Conservation (phyloP, 2,888 invertebrate species). For the Phortica okadai region DNA sequence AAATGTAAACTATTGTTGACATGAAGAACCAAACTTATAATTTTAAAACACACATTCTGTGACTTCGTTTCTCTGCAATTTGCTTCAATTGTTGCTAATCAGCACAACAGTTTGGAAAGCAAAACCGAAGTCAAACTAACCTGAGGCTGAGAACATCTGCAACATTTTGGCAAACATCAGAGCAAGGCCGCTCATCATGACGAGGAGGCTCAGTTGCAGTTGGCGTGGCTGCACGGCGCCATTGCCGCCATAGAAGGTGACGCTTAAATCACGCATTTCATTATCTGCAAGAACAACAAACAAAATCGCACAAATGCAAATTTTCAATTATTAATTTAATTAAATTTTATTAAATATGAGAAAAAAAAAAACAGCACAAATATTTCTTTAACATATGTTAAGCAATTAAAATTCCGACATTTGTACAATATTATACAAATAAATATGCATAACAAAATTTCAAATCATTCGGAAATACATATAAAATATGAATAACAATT, state of each 20-base stretch:
- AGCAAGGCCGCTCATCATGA: conserved; percentile 29
- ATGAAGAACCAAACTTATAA: no score
- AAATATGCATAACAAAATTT: not conserved
- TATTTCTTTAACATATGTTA: conserved; percentile 40
- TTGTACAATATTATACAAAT: not conserved
- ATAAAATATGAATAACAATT: not conserved
- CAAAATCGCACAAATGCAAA: conserved; percentile 7
- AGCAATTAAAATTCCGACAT: conserved; percentile 25
- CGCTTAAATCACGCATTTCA: conserved; percentile 76
- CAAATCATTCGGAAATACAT: not conserved
- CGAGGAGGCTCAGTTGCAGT: conserved; percentile 41
- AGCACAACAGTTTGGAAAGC: conserved; percentile 26
- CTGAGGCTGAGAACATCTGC: conserved; percentile 10
- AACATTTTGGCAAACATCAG: conserved; percentile 27
- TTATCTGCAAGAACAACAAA: conserved; percentile 66
- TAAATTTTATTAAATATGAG: not conserved
- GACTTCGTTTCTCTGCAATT: conserved; percentile 17
- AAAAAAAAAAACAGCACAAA: conserved; percentile 44
- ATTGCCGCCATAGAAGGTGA: conserved; percentile 75
- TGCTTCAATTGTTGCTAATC: not conserved
- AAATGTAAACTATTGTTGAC: not conserved
- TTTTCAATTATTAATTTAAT: conserved; percentile 23
- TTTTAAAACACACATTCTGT: no score
- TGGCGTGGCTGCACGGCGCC: conserved; percentile 59
- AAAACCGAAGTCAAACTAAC: conserved; percentile 32